phyloP scores from a whole-genome alignment of 2,888 invertebrate genomes.

The Argyra leucocephala region DNA sequence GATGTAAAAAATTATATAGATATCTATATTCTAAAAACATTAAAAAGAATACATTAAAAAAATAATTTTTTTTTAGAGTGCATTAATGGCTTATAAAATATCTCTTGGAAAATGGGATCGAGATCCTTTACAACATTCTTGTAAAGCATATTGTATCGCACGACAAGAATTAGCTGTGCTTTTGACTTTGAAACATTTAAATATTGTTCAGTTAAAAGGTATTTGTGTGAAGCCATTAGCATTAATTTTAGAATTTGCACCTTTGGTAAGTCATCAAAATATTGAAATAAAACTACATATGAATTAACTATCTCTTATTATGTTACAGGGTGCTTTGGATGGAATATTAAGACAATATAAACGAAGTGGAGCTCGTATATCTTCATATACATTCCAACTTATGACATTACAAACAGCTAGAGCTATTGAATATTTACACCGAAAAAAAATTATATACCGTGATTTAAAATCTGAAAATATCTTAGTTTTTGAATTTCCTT shows the following conservation, averaged over 20 bases:
- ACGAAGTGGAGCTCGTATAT: slow-evolving; percentile 71
- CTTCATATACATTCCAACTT: slow-evolving; percentile 70
- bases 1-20: slow-evolving; percentile 33
- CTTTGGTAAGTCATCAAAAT: slow-evolving; percentile 43
- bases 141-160: slow-evolving; percentile 93
- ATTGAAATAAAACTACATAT: not conserved
- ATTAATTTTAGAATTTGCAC: slow-evolving; percentile 81
- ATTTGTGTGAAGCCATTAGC: slow-evolving; percentile 83
- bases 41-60: not conserved
- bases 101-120: slow-evolving; percentile 85
- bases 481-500: slow-evolving; percentile 92
- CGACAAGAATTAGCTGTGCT: slow-evolving; percentile 89
- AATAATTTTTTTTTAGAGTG: slow-evolving; percentile 31
- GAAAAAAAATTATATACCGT: slow-evolving; percentile 79
- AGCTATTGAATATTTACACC: slow-evolving; percentile 91
- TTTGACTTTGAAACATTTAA: slow-evolving; percentile 71
- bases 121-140: slow-evolving; percentile 83
- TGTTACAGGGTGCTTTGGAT: slow-evolving; percentile 71
- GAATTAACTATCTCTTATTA: slow-evolving; percentile 13
- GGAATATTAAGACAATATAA: slow-evolving; percentile 73
- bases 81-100: slow-evolving; percentile 47
- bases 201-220: slow-evolving; percentile 87
- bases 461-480: slow-evolving; percentile 87
- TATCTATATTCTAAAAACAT: slow-evolving; percentile 7
- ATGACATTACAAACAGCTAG: slow-evolving; percentile 83